Base-by-base conservation (phyloP, 1,140 invertebrate species). In the Maconellicoccus hirsutus region DNA sequence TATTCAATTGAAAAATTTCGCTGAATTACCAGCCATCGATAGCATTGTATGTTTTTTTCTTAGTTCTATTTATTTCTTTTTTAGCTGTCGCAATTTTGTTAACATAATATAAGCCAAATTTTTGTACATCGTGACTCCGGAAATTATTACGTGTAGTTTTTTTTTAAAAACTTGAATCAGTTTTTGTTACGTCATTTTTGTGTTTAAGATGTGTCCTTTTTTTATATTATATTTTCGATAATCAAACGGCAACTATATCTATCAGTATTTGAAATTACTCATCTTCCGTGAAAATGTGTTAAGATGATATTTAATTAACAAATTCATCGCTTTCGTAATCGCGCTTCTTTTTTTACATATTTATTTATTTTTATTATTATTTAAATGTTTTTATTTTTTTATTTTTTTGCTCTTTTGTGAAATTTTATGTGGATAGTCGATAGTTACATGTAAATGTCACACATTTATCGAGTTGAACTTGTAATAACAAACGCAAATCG, bases 201-300 rank as follows among this genome's bases (percentile, higher is more conserved):
- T 33, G 12, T 33, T 12, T 33, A 33, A 33, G 29, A 33, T 33
- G 12, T 33, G 29, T 33, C 3, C 29, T 33, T 33, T 33, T 33
- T 33, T 33, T 52, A 52, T 52, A 52, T 16, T 3, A 8, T 16
- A 16, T 52, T 52, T 52, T 52, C 42, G 42, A 52, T 52, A 52
- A 52, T 52, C 42, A 52, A 52, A 52, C 42, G 42, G 16, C 42
- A 8, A 52, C 42, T 8, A 4, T 8, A 52, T 16, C 42, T 52
- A 52, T 52, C 42, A 52, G 42, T 52, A 52, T 52, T 52, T 6
- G n/a, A 52, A 52, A 52, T 52, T 52, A 52, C 42, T 52, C 42
- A 52, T 52, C 42, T 52, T 52, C 42, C 42, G 42, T 16, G n/a
- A 52, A 52, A 52, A 52, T 19, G 42, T 52, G 42, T 52, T 16